Percentiles rank a stretch among this genome's conserved stretches.
Evolutionary conservation across 1,140 invertebrate species (phyloP).

Genomic region (Ectropis grisescens): DNA sequence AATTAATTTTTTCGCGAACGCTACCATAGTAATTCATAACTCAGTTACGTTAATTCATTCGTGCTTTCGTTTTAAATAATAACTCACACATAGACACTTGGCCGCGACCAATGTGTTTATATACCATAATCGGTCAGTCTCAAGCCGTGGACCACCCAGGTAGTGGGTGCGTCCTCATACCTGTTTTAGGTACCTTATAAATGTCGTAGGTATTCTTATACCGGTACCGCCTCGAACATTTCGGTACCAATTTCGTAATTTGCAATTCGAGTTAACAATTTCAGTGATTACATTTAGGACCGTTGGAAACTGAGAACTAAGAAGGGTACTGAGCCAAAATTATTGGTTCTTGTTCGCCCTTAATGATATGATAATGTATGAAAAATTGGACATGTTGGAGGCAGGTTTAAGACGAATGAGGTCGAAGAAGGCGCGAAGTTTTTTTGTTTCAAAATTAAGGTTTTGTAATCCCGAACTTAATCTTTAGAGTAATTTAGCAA

Average conservation of each 20-base stretch:
- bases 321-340: slow-evolving; percentile 31
- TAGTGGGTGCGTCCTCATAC: slow-evolving; percentile 28
- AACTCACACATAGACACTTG: slow-evolving; percentile 22
- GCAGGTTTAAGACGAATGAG: no score
- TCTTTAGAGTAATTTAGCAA: no score
- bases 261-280: slow-evolving; percentile 48
- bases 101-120: slow-evolving; percentile 33
- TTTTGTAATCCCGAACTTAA: no score
- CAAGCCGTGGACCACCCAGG: slow-evolving; percentile 59
- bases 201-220: slow-evolving; percentile 6
- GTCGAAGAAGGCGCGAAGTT: no score
- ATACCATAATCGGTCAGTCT: slow-evolving; percentile 40
- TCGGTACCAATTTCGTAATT: slow-evolving; percentile 46
- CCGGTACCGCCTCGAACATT: slow-evolving; percentile 6
- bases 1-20: no score
- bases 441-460: no score
- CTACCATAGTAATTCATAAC: no score
- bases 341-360: slow-evolving; percentile 6
- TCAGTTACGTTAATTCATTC: slow-evolving; percentile 25
- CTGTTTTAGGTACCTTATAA: slow-evolving; percentile 7
- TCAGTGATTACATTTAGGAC: slow-evolving; percentile 40
- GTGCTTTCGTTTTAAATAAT: slow-evolving; percentile 32
- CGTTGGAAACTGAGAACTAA: slow-evolving; percentile 39
- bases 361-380: slow-evolving; percentile 33
- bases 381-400: slow-evolving; percentile 13